These are phyloP conservation scores for Pachliopta kotzebuea DNA, from an alignment of 2,888 invertebrate species.

Conservation along the genomic window DNA sequence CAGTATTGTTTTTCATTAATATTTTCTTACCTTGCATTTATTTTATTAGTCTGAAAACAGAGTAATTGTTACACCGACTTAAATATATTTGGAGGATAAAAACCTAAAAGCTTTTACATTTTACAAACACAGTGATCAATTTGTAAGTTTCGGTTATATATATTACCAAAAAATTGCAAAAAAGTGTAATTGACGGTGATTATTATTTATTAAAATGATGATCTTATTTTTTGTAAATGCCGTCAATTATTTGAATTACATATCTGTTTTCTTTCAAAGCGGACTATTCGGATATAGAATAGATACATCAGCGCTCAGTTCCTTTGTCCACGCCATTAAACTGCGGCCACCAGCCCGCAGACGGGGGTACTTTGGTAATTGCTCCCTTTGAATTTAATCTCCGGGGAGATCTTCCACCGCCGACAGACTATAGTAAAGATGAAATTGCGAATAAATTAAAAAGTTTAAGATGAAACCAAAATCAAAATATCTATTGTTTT, in stretches of 20 bases:
- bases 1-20: no score
- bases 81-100: no score
- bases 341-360: neutral
- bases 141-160: no score
- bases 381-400: slow-evolving; percentile 2
- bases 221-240: neutral
- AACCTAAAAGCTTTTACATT: no score
- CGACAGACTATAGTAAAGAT: neutral
- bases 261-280: slow-evolving; percentile 12
- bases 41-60: no score
- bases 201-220: no score
- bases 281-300: neutral
- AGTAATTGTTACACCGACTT: no score
- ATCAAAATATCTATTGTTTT: neutral
- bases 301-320: neutral
- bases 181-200: no score
- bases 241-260: neutral
- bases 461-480: neutral
- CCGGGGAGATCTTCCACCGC: neutral
- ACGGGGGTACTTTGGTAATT: slow-evolving; percentile 24
- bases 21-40: no score
- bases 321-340: neutral
- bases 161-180: no score
- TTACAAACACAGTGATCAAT: no score
- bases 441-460: slow-evolving; percentile 3